Conservation (phyloP, 2,888 invertebrate species). For the Teinopalpus imperialis region DNA sequence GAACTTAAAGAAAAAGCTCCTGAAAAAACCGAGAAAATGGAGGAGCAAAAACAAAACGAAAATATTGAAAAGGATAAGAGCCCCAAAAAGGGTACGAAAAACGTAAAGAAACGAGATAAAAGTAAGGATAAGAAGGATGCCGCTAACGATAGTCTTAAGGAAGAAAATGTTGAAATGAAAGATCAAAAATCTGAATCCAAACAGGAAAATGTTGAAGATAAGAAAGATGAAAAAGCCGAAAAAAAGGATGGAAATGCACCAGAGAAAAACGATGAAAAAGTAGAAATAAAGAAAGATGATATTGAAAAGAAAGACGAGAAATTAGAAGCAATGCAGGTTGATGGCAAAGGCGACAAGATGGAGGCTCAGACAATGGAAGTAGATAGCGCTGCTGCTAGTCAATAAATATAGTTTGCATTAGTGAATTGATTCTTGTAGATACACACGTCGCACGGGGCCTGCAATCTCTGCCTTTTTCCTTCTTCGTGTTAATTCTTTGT, state of each 20-base stretch:
- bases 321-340: conserved; percentile 38
- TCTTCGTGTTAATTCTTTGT: conserved; percentile 57
- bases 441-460: conserved; percentile 54
- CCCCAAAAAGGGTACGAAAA: conserved; percentile 57
- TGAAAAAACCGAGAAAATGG: conserved; percentile 22
- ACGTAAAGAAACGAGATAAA: conserved; percentile 70
- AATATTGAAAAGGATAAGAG: conserved; percentile 44
- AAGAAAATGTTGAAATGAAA: conserved; percentile 34
- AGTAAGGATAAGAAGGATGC: conserved; percentile 68
- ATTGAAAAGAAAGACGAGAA: conserved; percentile 40
- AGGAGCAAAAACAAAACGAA: conserved; percentile 42
- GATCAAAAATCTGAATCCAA: conserved; percentile 40
- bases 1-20: conserved; percentile 20
- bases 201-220: conserved; percentile 52
- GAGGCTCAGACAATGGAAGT: conserved; percentile 69
- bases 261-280: conserved; percentile 50
- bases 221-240: conserved; percentile 38
- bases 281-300: conserved; percentile 29
- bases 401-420: conserved; percentile 71
- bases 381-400: conserved; percentile 75
- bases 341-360: conserved; percentile 46
- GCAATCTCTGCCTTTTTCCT: conserved; percentile 41
- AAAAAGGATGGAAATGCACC: conserved; percentile 28
- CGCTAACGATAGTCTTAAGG: conserved; percentile 51
- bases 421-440: conserved; percentile 62